These are phyloP conservation scores for Octodon degus DNA, from an alignment of 2,113 vertebrate genomes.

Conservation along the genomic window DNA sequence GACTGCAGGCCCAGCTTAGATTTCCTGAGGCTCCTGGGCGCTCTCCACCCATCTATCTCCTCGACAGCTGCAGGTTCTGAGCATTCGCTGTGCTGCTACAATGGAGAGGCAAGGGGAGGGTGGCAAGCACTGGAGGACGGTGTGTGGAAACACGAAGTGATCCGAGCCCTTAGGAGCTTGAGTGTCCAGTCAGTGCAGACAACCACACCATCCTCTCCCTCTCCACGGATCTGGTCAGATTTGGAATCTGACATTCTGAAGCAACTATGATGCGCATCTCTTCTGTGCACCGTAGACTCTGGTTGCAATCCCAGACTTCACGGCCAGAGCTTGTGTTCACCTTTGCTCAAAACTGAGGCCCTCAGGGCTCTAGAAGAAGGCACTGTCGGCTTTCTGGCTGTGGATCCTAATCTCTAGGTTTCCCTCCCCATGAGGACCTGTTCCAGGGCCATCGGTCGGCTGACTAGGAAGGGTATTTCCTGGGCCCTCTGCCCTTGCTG, in stretches of 20 bases:
- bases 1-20: neutral
- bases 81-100: too few species aligned
- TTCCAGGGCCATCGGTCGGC: neutral
- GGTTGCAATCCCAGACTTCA: neutral
- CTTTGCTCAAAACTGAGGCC: neutral
- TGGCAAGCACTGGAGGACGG: neutral
- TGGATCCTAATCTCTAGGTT: fast-evolving
- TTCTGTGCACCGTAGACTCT: too few species aligned
- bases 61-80: neutral
- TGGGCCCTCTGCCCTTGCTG: neutral
- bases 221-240: neutral
- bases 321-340: neutral
- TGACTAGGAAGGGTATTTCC: neutral
- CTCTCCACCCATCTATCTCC: fast-evolving
- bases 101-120: fast-evolving
- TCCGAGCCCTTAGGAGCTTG: neutral
- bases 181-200: neutral
- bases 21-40: neutral
- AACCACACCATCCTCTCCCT: neutral
- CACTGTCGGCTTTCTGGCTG: neutral
- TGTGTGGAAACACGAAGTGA: neutral
- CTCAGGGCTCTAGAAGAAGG: neutral
- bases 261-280: neutral
- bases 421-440: neutral
- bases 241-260: neutral